Conservation (phyloP, 1,140 invertebrate species). For the Drosophila mayri region DNA sequence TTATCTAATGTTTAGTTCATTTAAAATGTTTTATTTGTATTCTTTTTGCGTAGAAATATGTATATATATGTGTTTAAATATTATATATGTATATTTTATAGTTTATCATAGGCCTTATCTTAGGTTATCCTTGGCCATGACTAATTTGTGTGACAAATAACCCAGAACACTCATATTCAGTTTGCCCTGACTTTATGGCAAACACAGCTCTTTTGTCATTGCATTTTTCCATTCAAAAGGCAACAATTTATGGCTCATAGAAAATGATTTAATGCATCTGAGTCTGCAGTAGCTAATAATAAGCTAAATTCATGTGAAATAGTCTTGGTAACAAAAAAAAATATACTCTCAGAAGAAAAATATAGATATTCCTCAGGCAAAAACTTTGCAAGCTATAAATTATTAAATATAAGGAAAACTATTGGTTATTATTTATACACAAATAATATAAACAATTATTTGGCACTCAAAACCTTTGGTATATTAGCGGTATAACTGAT, state of each 20-base stretch:
- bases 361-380: neutral
- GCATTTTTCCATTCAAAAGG: neutral
- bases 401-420: neutral
- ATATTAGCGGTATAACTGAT: too few relatives aligned
- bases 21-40: neutral
- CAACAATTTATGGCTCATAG: slow-evolving; percentile 15
- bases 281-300: slow-evolving; percentile 7
- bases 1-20: neutral
- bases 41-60: too few relatives aligned
- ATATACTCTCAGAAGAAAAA: neutral
- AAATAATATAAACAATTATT: too few relatives aligned
- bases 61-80: neutral
- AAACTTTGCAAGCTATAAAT: neutral
- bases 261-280: slow-evolving; percentile 16
- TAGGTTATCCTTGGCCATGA: neutral
- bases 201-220: slow-evolving; percentile 5
- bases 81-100: neutral
- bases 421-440: neutral
- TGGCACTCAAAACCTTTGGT: too few relatives aligned
- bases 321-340: neutral
- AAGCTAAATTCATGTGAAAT: slow-evolving; percentile 8
- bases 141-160: slow-evolving; percentile 1
- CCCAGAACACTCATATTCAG: neutral
- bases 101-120: too few relatives aligned
- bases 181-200: neutral